Evolutionary conservation across 2,113 vertebrate species (phyloP).

Genomic region (Bothrops jararaca): DNA sequence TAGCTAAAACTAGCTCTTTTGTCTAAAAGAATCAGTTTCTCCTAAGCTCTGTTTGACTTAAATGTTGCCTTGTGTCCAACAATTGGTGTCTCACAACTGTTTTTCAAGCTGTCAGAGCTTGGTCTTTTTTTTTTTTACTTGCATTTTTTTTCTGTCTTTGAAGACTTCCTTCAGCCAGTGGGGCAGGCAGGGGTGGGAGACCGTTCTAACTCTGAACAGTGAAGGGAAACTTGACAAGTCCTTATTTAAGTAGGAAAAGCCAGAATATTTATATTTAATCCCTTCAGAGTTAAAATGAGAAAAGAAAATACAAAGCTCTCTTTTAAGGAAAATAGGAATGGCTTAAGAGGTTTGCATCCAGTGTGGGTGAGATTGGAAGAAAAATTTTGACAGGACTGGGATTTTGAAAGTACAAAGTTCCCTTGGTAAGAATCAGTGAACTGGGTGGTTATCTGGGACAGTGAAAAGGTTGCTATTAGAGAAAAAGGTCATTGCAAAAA

Average conservation of each 20-base stretch:
- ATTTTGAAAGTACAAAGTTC: background rate
- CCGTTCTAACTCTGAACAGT: slow-evolving; percentile 34
- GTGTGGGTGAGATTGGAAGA: background rate
- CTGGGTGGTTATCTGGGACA: background rate
- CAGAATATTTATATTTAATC: slow-evolving; percentile 25
- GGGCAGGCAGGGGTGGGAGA: background rate
- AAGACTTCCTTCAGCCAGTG: slow-evolving; percentile 47
- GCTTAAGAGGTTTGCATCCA: background rate
- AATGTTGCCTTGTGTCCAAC: slow-evolving; percentile 67
- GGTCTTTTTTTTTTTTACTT: slow-evolving; percentile 54
- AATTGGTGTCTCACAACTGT: slow-evolving; percentile 69
- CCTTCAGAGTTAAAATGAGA: slow-evolving; percentile 19
- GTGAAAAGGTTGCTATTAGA: background rate
- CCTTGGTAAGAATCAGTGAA: background rate
- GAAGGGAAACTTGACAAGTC: slow-evolving; percentile 24
- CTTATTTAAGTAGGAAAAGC: slow-evolving; percentile 35
- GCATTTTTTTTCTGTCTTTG: background rate
- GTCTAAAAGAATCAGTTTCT: slow-evolving; percentile 75
- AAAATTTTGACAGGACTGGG: background rate
- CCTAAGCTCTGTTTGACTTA: slow-evolving; percentile 69
- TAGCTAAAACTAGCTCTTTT: slow-evolving; percentile 77
- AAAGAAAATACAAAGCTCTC: background rate
- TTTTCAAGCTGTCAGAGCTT: slow-evolving; percentile 73
- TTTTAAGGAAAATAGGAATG: background rate
- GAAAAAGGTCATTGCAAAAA: background rate